Base-by-base conservation (phyloP, 2,888 invertebrate species). In the Ophion obscuratus region DNA sequence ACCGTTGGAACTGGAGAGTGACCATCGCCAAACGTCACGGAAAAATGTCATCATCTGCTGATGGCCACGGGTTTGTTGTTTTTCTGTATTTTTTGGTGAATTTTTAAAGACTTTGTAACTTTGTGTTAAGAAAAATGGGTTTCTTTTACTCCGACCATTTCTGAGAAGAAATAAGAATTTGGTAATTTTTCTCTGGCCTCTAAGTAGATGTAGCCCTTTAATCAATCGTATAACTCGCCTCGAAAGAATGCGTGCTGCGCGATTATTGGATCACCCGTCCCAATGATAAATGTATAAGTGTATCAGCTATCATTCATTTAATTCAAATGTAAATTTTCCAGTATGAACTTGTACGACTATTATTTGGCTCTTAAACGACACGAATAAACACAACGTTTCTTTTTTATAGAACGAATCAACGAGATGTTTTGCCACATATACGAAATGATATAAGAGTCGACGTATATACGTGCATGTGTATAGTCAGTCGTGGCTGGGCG, bases 401-500 rank as follows among this genome's bases (percentile, higher is more conserved):
- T 64, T 64, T 14, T 64, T 27, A 11, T 62, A 24, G 40, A 40
- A 64, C 1, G 9, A 66, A 40, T n/a, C n/a, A 6, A n/a, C n/a
- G 40, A 36, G 7, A 20, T n/a, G 27, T 64, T 14, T 66, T 7
- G 17, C 40, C 66, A 40, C 11, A 40, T 14, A 9, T 17, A n/a
- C n/a, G 9, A 14, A 9, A 3, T 14, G 10, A 27, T 31, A 47
- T 53, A 53, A 20, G n/a, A 67, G n/a, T 67, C 44, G 36, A 67
- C 40, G 36, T 11, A 27, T 27, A 27, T 11, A 17, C 20, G 44
- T 53, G n/a, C 17, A 47, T 53, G 9, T 2, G 24, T 17, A 57
- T 27, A 70, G 53, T 31, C 11, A 40, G 71, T 77, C 53, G 36
- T 62, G 77, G 74, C 53, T 67, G 27, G 53, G 61, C 53, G 67